These are phyloP conservation scores for Amphibalanus amphitrite DNA, from an alignment of 1,140 invertebrate genomes.

Conservation along the genomic window DNA sequence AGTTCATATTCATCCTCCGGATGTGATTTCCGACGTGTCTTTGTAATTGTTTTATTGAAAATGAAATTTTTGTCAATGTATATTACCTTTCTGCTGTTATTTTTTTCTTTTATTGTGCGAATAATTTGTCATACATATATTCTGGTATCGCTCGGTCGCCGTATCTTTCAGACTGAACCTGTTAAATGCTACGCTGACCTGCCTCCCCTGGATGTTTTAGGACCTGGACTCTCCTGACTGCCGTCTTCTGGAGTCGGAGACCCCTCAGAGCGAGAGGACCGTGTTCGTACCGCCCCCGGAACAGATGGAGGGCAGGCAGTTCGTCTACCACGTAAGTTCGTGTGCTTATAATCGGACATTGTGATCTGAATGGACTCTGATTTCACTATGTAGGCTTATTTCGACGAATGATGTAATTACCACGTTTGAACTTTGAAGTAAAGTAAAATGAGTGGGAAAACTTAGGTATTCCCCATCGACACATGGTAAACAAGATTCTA, in stretches of 20 bases:
- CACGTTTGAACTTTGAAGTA: background rate
- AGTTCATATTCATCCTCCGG: background rate
- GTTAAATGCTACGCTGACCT: conserved; percentile 10
- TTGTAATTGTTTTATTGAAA: no score
- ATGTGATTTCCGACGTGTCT: no score
- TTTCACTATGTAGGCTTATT: background rate
- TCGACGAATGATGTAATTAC: background rate
- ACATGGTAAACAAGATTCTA: no score
- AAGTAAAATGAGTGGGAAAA: background rate
- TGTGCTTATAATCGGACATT: background rate
- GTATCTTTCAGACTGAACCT: background rate
- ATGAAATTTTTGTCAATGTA: no score
- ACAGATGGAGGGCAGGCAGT: conserved; percentile 24
- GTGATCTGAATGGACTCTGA: background rate
- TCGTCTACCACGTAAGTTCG: background rate
- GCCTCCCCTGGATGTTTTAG: background rate
- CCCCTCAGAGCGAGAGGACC: conserved; percentile 64
- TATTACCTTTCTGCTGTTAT: background rate
- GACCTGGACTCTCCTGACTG: conserved; percentile 4
- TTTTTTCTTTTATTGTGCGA: background rate
- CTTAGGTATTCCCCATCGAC: no score
- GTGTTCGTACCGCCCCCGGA: conserved; percentile 94
- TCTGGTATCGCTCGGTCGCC: background rate
- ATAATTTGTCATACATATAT: background rate
- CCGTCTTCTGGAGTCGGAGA: conserved; percentile 26